Percentiles rank a stretch among this genome's conserved stretches.
These are phyloP conservation scores for Stramonita haemastoma DNA, from an alignment of 2,888 invertebrate genomes.

Conservation along the genomic window DNA sequence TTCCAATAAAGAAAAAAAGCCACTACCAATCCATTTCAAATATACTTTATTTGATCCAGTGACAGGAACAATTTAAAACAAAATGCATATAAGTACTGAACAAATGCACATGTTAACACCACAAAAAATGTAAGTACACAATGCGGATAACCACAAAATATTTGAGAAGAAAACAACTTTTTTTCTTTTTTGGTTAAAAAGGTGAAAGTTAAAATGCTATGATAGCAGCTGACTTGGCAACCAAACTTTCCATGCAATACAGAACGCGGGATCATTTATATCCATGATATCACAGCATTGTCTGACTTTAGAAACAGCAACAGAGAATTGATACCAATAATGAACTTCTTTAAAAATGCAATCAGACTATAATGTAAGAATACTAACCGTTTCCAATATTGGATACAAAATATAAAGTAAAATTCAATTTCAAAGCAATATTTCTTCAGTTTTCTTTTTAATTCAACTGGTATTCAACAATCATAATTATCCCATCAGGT, in stretches of 20 bases:
- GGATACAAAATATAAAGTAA: no score
- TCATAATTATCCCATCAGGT: no score
- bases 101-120: slow-evolving; percentile 4
- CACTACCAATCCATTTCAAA: neutral
- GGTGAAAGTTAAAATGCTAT: neutral
- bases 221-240: neutral
- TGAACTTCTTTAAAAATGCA: neutral
- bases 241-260: neutral
- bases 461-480: no score
- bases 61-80: slow-evolving; percentile 19
- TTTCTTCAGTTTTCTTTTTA: no score
- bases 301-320: slow-evolving; percentile 1
- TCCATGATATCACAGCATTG: neutral
- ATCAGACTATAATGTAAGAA: no score
- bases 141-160: neutral
- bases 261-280: neutral
- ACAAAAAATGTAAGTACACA: neutral
- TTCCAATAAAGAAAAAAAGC: no score
- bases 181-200: neutral
- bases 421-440: no score
- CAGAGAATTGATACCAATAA: neutral
- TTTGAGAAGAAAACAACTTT: neutral
- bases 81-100: slow-evolving; percentile 6
- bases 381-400: no score
- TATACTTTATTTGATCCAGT: slow-evolving; percentile 25